These are phyloP conservation scores for Diadema setosum DNA, from an alignment of 35 echinoderm and acorn worm genomes.

Conservation along the genomic window DNA sequence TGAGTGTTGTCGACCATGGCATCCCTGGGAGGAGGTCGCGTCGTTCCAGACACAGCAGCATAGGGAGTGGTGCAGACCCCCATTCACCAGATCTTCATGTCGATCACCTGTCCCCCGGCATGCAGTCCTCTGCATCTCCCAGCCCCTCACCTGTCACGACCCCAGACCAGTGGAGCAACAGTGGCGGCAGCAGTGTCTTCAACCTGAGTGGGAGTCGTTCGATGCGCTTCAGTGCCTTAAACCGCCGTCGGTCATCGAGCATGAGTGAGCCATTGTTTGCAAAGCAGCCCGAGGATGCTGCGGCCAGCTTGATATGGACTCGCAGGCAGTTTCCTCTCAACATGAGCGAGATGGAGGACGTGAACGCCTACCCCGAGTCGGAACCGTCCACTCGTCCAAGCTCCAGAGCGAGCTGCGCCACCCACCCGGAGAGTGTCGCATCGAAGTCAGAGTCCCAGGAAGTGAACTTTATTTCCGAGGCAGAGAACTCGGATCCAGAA, in stretches of 20 bases:
- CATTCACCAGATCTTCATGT: conserved; percentile 67
- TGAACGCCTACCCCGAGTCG: background rate
- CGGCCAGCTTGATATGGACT: conserved; percentile 43
- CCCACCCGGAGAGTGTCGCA: background rate
- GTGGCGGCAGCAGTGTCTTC: background rate
- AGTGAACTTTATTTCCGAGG: background rate
- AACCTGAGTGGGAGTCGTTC: conserved; percentile 7
- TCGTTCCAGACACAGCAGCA: conserved; percentile 77
- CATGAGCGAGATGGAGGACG: conserved; percentile 51
- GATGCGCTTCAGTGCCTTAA: conserved; percentile 49
- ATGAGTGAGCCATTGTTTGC: conserved; percentile 51
- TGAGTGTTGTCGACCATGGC: background rate
- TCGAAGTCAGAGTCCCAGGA: conserved; percentile 7
- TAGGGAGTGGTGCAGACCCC: conserved; percentile 67
- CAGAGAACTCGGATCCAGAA: background rate
- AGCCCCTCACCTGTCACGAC: conserved; percentile 59
- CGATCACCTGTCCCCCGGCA: background rate
- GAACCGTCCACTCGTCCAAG: background rate
- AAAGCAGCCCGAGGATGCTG: conserved; percentile 17
- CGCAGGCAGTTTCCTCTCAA: conserved; percentile 69
- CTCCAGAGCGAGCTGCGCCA: background rate
- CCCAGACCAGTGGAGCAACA: background rate
- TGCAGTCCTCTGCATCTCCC: conserved; percentile 19
- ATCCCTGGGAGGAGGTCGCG: conserved; percentile 45
- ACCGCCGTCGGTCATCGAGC: conserved; percentile 75